Percentiles rank a stretch among this genome's conserved stretches.
phyloP scores from a whole-genome alignment of 2,888 invertebrate species.

The Protonemura montana region DNA sequence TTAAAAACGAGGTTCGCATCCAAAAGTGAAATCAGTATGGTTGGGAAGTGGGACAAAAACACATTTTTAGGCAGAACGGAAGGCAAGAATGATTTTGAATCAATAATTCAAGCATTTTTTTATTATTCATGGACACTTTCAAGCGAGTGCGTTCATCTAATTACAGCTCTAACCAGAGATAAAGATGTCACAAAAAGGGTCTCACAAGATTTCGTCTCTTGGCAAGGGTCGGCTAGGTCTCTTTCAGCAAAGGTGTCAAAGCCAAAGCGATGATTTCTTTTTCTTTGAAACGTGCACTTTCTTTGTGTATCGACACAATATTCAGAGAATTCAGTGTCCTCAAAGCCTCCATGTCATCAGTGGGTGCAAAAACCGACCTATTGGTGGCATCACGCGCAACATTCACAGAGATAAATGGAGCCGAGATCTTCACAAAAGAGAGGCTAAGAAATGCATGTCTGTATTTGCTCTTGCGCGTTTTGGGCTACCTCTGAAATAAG shows the following conservation, averaged over 20 bases:
- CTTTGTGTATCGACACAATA: constrained; percentile 31
- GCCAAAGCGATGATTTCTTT: constrained; percentile 46
- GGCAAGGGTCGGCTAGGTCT: constrained; percentile 42
- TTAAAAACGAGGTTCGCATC: not conserved
- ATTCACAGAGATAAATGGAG: constrained; percentile 1
- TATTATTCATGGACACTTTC: not conserved
- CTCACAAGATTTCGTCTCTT: constrained; percentile 32
- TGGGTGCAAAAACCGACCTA: constrained; percentile 26
- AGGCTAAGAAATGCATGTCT: constrained; percentile 13
- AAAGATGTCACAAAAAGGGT: constrained; percentile 39
- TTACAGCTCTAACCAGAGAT: constrained; percentile 38
- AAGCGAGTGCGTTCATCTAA: not conserved
- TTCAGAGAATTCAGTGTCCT: constrained; percentile 19
- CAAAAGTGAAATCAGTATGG: not conserved
- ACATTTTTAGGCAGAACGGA: not conserved
- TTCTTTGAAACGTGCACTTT: constrained; percentile 33
- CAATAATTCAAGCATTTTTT: not conserved
- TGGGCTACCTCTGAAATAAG: not conserved
- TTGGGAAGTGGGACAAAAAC: no score
- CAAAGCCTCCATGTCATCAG: not conserved
- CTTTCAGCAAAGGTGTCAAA: constrained; percentile 47
- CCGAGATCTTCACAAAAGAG: not conserved
- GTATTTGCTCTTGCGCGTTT: not conserved
- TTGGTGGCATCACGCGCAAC: constrained; percentile 24
- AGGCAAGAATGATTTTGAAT: not conserved